Conservation (phyloP, 1,140 invertebrate genomes). For the Venustaconcha ellipsiformis region DNA sequence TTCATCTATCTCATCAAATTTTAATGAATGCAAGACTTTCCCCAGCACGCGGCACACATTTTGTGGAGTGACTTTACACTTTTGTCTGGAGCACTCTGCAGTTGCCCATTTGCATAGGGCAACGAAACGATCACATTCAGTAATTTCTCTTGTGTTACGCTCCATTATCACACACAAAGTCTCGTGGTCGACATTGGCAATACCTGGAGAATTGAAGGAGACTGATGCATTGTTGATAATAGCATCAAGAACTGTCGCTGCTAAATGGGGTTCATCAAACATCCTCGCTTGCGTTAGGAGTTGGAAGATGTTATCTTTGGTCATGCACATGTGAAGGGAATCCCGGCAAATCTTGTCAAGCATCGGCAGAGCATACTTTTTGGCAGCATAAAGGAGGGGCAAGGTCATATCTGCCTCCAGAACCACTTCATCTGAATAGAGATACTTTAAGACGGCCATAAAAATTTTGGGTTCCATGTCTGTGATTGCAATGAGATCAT, state of each 20-base stretch:
- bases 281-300: slow-evolving; percentile 82
- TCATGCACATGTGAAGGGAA: slow-evolving; percentile 84
- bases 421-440: slow-evolving; percentile 87
- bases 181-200: slow-evolving; percentile 88
- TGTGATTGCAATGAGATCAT: slow-evolving; percentile 82
- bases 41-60: slow-evolving; percentile 81
- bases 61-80: slow-evolving; percentile 77
- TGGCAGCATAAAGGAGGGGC: slow-evolving; percentile 88
- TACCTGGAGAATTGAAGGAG: slow-evolving; percentile 85
- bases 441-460: slow-evolving; percentile 73
- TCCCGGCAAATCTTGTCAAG: slow-evolving; percentile 88
- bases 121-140: slow-evolving; percentile 86
- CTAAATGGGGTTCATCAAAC: slow-evolving; percentile 85
- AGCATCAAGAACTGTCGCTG: slow-evolving; percentile 83
- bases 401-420: slow-evolving; percentile 89
- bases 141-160: slow-evolving; percentile 84
- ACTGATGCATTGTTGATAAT: slow-evolving; percentile 89
- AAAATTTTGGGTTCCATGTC: slow-evolving; percentile 86
- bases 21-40: slow-evolving; percentile 78
- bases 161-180: slow-evolving; percentile 86
- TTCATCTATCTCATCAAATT: slow-evolving; percentile 89
- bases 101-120: slow-evolving; percentile 81
- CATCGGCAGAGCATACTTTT: slow-evolving; percentile 88
- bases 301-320: slow-evolving; percentile 87
- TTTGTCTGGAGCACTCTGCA: slow-evolving; percentile 80